Evolutionary conservation across 2,797 vertebrate genomes (phyloP).

Genomic region (Zalophus californianus): DNA sequence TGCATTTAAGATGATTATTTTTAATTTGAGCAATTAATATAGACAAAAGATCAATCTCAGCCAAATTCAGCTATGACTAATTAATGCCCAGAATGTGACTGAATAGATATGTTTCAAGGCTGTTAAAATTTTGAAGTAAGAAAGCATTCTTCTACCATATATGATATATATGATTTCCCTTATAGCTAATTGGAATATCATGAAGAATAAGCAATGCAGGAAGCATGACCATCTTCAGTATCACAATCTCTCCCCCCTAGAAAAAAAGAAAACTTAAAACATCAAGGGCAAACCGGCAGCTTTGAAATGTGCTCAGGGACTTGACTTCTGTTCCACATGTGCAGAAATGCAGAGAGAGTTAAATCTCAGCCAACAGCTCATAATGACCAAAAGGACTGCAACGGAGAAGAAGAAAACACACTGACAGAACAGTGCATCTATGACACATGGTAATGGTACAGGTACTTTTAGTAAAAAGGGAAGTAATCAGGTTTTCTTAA

Average conservation of each 20-base stretch:
- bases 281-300: neutral
- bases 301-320: conserved; percentile 52
- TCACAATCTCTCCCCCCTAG: neutral
- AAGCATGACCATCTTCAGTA: neutral
- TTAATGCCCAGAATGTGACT: neutral
- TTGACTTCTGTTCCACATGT: neutral
- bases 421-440: neutral
- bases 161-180: neutral
- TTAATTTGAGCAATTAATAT: neutral
- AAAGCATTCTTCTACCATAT: neutral
- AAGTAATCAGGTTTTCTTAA: conserved; percentile 25
- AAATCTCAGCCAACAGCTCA: conserved; percentile 46
- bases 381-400: conserved; percentile 56
- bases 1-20: neutral
- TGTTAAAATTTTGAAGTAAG: neutral
- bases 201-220: neutral
- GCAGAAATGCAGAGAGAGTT: conserved; percentile 48
- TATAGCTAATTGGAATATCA: neutral
- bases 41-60: neutral
- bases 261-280: conserved; percentile 42
- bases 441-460: neutral
- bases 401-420: conserved; percentile 36
- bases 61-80: neutral
- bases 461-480: neutral
- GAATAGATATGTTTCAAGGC: neutral